A percentile compares a stretch with the other conserved stretches of the same genome.
Evolutionary conservation across 1,140 invertebrate species (phyloP).

Genomic region (Geopemphigus sp.): DNA sequence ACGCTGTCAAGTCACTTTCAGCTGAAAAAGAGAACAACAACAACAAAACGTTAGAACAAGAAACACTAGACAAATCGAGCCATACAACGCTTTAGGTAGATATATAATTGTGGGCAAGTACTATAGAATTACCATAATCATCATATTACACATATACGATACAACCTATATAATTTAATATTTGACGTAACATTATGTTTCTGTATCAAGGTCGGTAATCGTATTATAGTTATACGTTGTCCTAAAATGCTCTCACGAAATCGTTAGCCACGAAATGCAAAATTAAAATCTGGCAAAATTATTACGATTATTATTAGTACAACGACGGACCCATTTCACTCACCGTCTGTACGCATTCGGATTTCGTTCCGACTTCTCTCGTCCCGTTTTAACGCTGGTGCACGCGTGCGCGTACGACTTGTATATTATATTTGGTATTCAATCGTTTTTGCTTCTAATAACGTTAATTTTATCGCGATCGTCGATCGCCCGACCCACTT

Average conservation of each 20-base stretch:
- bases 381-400: too few relatives aligned
- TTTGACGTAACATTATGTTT: conserved; percentile 29
- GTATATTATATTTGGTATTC: not conserved
- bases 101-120: too few relatives aligned
- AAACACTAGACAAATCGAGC: conserved; percentile 4
- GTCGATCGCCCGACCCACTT: not conserved
- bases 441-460: not conserved
- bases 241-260: conserved; percentile 4
- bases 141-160: not conserved
- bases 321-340: not conserved
- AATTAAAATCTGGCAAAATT: conserved; percentile 18
- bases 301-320: not conserved
- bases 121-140: conserved; percentile 25
- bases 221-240: not conserved
- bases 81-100: not conserved
- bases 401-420: too few relatives aligned
- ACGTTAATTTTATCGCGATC: conserved; percentile 6
- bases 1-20: conserved; percentile 79
- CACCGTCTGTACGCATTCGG: not conserved
- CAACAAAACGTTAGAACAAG: not conserved
- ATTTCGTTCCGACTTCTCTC: not conserved
- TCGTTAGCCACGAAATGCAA: conserved; percentile 21
- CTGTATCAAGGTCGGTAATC: not conserved
- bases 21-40: conserved; percentile 62
- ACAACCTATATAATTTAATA: conserved; percentile 26